Evolutionary conservation across 1,140 invertebrate genomes (phyloP).

Genomic region (Polypedilum vanderplanki): DNA sequence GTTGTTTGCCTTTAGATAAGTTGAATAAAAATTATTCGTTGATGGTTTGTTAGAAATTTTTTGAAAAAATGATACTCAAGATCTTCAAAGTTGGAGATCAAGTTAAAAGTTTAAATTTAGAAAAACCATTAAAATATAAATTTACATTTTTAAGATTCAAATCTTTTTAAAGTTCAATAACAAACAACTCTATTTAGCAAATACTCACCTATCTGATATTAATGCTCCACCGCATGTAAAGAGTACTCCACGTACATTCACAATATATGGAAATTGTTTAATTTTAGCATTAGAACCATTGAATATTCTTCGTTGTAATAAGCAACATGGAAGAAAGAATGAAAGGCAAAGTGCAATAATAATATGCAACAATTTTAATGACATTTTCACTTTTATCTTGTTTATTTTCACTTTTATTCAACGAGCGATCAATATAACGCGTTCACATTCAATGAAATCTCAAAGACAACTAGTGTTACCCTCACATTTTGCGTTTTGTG

Average conservation of each 20-base stretch:
- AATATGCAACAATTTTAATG: background rate
- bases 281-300: background rate
- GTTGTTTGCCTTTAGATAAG: no score
- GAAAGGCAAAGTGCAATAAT: no score
- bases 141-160: no score
- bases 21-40: no score
- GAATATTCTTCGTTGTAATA: background rate
- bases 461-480: background rate
- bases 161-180: no score
- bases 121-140: no score
- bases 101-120: no score
- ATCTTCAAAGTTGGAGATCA: no score
- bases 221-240: background rate
- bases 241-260: background rate
- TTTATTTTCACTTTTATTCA: background rate
- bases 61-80: no score
- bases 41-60: no score
- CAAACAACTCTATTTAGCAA: background rate
- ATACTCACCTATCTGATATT: background rate
- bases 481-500: background rate
- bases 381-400: background rate
- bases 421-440: background rate
- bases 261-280: conserved; percentile 4
- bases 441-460: conserved; percentile 13
- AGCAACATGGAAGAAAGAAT: background rate